Evolutionary conservation across 2,888 invertebrate species (phyloP), one percentile per base, ranked within the genome.

Genomic region (Pyrgus malvae): DNA sequence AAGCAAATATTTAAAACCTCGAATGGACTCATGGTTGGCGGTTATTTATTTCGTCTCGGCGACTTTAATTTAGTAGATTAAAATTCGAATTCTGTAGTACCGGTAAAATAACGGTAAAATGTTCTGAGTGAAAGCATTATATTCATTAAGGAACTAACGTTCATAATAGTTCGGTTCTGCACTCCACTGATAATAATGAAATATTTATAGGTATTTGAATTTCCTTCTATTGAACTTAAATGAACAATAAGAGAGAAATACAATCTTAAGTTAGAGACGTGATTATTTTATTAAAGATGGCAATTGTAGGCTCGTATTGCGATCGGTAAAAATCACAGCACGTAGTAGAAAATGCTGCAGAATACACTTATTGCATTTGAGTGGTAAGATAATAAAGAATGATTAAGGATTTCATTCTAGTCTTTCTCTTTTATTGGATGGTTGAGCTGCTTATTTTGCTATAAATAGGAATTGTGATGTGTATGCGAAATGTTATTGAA

Each of bases 41-140:
- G 37, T 38, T 53, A 45, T 53, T 53, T 53, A 53, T 45, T 53
- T 53, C 53, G 37, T 45, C 48, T 17, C 48, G 8, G 17, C 19
- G 44, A 53, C 19, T 45, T 53, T 45, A 27, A 53, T 53, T 53
- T 53, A 45, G 45, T 29, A 45, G 37, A 53, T 53, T 53, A 44
- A 44, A 46, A 53, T 45, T 53, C 21, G 37, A 45, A 38, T 17
- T 29, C 19, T 29, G 19, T 8, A 37, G 17, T 14, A 16, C n/a
- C n/a, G n/a, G n/a, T n/a, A n/a, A n/a, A 9, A 17, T 17, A 8
- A 5, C 42, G 19, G 29, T 45, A 16, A 21, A 45, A 23, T 45
- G 35, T 51, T 44, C 51, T 29, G 14, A 53, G 38, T 45, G 25
- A 45, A 37, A n/a, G 27, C 48, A 48, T 46, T 46, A 46, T 25